Evolutionary conservation across 2,797 vertebrate species (phyloP), one percentile per base, ranked within the genome.

Genomic region (Channa striata): DNA sequence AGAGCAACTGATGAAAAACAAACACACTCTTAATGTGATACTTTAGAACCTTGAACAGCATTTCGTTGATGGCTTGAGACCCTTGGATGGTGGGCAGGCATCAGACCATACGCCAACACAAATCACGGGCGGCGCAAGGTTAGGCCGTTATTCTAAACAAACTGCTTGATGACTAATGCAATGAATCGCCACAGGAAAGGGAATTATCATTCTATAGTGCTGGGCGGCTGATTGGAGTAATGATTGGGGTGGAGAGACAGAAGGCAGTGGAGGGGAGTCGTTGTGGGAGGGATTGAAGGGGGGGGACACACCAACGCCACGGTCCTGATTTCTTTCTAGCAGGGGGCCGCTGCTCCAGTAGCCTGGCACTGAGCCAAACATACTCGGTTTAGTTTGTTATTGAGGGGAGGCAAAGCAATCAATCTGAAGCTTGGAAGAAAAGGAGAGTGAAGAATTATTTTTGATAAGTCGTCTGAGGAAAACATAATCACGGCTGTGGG

Each of bases 211-310:
- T 40, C 61, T 23, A 0, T 47, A 23, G 77, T 49, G 73, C 68
- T 33, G 75, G 72, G 74, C 58, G 40, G 54, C 84, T 91, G 91
- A 91, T 92, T 91, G 87, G 68, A 78, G 83, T 82, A 79, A 85
- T 85, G 87, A 91, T 78, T 58, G 68, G 80, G 82, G 78, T 74
- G 82, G 78, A 73, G 77, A 78, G 81, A 72, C 50, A 52, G 80
- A 44, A 58, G 63, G 50, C 61, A 43, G 50, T 14, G 59, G 56
- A 59, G 44, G 46, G 69, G 66, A 48, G 72, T 46, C 2, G 46
- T 50, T 1, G 63, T 40, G 30, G 59, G 64, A 58, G 46, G 59
- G 56, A 49, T 61, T 9, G 8, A 19, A 10, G 23, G n/a, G 20
- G 40, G 56, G 19, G 11, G 33, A 17, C 58, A 23, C 40, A 1